These are phyloP conservation scores for Anneissia japonica DNA, from an alignment of 35 echinoderm and acorn worm species.

Conservation along the genomic window DNA sequence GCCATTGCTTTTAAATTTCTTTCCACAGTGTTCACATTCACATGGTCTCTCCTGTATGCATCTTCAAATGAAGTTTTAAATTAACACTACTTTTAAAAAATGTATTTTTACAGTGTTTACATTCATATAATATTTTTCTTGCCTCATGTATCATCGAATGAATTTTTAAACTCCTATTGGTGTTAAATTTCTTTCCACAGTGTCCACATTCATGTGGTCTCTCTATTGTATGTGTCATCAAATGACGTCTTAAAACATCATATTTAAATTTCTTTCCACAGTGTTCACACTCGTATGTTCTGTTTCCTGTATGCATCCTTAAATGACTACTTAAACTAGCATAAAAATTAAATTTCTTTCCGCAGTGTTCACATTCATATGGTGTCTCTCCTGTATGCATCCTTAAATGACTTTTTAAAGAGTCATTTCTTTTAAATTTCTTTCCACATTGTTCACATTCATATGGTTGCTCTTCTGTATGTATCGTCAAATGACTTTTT, in stretches of 20 bases:
- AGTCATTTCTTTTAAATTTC: not conserved
- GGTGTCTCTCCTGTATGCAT: too few relatives aligned
- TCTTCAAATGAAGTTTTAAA: not conserved
- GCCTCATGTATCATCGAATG: not conserved
- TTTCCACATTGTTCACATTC: conserved; percentile 10
- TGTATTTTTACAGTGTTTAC: not conserved
- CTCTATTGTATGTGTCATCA: not conserved
- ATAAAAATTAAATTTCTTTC: too few relatives aligned
- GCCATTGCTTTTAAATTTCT: not conserved
- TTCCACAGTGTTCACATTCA: not conserved
- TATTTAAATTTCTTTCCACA: conserved; percentile 11
- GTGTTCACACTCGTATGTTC: not conserved
- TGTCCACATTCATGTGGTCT: not conserved
- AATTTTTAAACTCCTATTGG: not conserved
- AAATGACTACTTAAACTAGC: too few relatives aligned
- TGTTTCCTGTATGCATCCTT: not conserved
- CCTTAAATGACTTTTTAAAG: not conserved
- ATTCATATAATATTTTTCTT: not conserved
- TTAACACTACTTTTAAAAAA: not conserved
- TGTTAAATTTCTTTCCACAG: conserved; percentile 10
- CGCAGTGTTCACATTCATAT: too few relatives aligned
- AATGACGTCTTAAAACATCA: not conserved
- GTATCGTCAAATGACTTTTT: not conserved
- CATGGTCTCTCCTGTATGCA: not conserved
- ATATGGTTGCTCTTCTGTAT: not conserved